phyloP scores from a whole-genome alignment of 53 echinoderm and acorn worm genomes.

The Zoroaster sp. region DNA sequence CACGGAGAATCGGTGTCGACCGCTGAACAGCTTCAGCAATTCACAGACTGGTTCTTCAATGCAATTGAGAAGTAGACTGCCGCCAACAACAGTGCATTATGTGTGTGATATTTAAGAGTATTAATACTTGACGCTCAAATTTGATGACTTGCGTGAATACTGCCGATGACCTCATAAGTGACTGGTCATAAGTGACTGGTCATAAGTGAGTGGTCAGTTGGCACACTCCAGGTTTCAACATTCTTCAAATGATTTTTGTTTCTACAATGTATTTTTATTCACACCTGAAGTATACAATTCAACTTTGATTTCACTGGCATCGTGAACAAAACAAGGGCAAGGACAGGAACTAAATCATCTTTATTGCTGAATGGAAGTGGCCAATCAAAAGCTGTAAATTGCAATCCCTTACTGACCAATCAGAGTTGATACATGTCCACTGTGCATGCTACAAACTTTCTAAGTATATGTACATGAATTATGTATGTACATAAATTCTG shows the following conservation, averaged over 20 bases:
- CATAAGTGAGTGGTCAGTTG: neutral
- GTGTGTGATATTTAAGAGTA: slow-evolving; percentile 23
- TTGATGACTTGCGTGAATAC: neutral
- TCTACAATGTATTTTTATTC: neutral
- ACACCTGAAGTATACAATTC: too few relatives aligned
- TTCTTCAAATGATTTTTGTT: neutral
- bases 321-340: too few relatives aligned
- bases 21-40: slow-evolving; percentile 64
- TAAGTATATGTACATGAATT: too few relatives aligned
- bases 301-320: too few relatives aligned
- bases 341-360: too few relatives aligned
- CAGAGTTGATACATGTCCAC: neutral
- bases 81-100: neutral
- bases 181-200: neutral
- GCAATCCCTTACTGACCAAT: neutral
- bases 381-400: neutral
- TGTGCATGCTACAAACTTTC: neutral
- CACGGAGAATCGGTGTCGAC: slow-evolving; percentile 62
- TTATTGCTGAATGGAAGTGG: neutral
- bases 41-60: slow-evolving; percentile 80
- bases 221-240: neutral
- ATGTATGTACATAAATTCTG: too few relatives aligned
- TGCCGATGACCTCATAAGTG: neutral
- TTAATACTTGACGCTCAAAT: neutral
- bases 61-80: slow-evolving; percentile 55